Conservation (phyloP, 2,797 vertebrate genomes). For the Eleutherodactylus coqui region DNA sequence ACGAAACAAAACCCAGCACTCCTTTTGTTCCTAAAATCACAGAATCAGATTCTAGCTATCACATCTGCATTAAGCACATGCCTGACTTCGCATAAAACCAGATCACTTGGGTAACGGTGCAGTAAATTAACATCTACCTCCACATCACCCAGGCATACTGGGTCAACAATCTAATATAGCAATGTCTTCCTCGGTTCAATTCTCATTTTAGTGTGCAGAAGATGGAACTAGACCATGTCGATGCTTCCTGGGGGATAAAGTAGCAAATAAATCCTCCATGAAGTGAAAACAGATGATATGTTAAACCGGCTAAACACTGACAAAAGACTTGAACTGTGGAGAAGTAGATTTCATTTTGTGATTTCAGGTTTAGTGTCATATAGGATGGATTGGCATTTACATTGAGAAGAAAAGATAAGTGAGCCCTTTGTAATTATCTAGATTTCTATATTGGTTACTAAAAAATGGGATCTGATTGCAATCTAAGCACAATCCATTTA, state of each 20-base stretch:
- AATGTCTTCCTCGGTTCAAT: background rate
- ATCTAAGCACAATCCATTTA: no score
- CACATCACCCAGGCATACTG: background rate
- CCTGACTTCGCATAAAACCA: background rate
- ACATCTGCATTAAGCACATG: background rate
- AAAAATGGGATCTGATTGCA: no score
- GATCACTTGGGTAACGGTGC: background rate
- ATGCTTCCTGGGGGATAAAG: background rate
- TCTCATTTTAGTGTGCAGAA: background rate
- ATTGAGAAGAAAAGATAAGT: no score
- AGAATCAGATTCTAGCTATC: background rate
- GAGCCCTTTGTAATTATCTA: no score
- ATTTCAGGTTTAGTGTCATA: background rate
- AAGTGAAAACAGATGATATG: background rate
- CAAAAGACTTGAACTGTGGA: background rate
- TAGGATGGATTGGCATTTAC: background rate
- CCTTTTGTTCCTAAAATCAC: no score
- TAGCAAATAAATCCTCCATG: background rate
- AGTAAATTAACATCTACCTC: background rate
- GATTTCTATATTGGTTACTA: no score
- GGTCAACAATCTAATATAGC: background rate
- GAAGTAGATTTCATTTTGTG: background rate
- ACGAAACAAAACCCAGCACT: no score
- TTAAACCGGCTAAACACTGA: background rate
- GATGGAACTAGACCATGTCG: background rate